Percentiles rank a stretch among this genome's conserved stretches.
phyloP scores from a whole-genome alignment of 2,888 invertebrate species.

The Lordiphosa fenestrarum region DNA sequence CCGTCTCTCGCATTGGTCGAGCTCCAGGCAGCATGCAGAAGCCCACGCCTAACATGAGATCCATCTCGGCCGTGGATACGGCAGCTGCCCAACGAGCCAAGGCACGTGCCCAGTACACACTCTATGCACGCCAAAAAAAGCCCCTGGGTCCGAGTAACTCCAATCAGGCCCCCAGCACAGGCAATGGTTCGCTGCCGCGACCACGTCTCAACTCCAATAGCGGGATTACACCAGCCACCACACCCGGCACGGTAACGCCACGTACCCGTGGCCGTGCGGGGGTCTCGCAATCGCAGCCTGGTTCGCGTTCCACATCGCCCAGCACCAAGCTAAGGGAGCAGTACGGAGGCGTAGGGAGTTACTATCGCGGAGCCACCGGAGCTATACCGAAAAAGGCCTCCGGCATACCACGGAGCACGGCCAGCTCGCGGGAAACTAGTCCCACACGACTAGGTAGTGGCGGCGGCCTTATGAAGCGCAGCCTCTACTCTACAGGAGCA shows the following conservation, averaged over 20 bases:
- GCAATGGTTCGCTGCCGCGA: constrained; percentile 71
- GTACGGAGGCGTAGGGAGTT: constrained; percentile 76
- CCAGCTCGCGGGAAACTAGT: constrained; percentile 86
- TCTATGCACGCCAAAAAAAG: constrained; percentile 87
- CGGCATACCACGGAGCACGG: constrained; percentile 86
- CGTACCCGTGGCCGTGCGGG: constrained; percentile 84
- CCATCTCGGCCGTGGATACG: constrained; percentile 96
- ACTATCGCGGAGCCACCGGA: constrained; percentile 78
- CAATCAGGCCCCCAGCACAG: constrained; percentile 1
- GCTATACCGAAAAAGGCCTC: constrained; percentile 85
- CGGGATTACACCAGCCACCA: constrained; percentile 50
- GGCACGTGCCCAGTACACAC: constrained; percentile 90
- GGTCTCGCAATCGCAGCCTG: constrained; percentile 96
- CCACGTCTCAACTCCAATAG: constrained; percentile 62
- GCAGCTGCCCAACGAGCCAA: constrained; percentile 94
- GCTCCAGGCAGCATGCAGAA: constrained; percentile 69
- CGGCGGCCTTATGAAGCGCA: constrained; percentile 79
- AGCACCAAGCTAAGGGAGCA: constrained; percentile 90
- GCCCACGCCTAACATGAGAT: constrained; percentile 84
- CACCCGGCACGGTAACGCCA: constrained; percentile 56
- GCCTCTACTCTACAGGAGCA: constrained; percentile 72
- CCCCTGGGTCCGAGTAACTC: constrained; percentile 38
- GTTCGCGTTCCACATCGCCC: constrained; percentile 96
- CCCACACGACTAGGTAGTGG: constrained; percentile 82
- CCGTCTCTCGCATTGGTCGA: constrained; percentile 67